Conservation (phyloP, 2,888 invertebrate genomes). For the Seladonia tumulorum region DNA sequence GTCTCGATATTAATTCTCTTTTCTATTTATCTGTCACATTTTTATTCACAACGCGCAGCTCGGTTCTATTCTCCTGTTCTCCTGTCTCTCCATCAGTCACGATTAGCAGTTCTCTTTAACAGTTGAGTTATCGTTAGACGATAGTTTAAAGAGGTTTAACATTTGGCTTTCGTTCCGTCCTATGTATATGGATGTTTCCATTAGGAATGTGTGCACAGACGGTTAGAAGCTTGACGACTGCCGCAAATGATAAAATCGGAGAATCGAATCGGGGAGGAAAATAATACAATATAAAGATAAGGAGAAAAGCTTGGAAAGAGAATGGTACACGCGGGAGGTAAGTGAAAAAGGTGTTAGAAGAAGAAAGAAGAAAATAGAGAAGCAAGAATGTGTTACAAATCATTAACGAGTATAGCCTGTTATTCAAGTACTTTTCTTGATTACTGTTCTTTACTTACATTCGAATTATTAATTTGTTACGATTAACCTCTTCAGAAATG, state of each 20-base stretch:
- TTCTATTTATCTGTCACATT: neutral
- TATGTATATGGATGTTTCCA: slow-evolving; percentile 57
- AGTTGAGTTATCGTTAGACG: slow-evolving; percentile 44
- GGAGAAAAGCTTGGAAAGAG: neutral
- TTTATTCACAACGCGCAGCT: neutral
- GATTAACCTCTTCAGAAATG: no score
- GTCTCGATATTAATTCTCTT: neutral
- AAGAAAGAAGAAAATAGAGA: no score
- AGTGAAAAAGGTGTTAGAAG: neutral
- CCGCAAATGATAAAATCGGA: slow-evolving; percentile 29
- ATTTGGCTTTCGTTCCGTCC: slow-evolving; percentile 61
- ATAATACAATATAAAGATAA: slow-evolving; percentile 19
- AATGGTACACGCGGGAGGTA: neutral
- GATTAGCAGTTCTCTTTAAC: slow-evolving; percentile 42
- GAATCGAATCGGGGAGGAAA: slow-evolving; percentile 24
- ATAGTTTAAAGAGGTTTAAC: slow-evolving; percentile 61
- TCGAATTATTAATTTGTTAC: no score
- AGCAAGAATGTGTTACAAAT: neutral
- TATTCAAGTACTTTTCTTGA: no score
- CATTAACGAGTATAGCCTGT: neutral
- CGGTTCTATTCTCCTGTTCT: slow-evolving; percentile 7
- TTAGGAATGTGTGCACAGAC: slow-evolving; percentile 61
- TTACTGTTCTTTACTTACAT: no score
- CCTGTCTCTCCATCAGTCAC: slow-evolving; percentile 3
- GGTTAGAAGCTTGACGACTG: slow-evolving; percentile 57